Evolutionary conservation across 1,140 invertebrate species (phyloP), one percentile per base, ranked within the genome.

Genomic region (Aphis gossypii): DNA sequence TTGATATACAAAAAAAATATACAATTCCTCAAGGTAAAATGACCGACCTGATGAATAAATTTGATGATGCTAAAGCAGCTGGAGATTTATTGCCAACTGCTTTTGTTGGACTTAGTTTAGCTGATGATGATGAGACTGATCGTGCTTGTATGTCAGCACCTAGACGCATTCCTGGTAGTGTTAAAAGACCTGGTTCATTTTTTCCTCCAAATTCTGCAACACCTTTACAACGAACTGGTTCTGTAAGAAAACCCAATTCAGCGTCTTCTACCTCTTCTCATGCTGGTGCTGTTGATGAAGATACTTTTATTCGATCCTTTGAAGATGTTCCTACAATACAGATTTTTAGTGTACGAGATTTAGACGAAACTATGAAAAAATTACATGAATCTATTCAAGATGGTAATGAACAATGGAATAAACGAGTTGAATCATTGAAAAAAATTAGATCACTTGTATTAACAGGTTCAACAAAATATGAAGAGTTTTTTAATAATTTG

Each of bases 351-450:
- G 95, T 96, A 21, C 96, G 97, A 94, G 98, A 99, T 94, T 95
- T 99, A 41, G 97, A 98, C 94, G 98, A 99, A 94, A 96, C 97
- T 68, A 96, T 99, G 95, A 97, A 96, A 90, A 96, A 97, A 94
- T 97, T 98, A 60, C 96, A 97, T 94, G 96, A 97, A 21, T 96
- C 96, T 9, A 96, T 99, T 60, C 97, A 97, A 30, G 98, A 99
- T 95, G 96, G 97, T 41, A 97, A 96, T 94, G 97, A 97, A 95
- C 98, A 99, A 94, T 99, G 99, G 99, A 98, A 98, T 95, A 98
- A 98, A 95, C 96, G 98, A 94, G 97, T 98, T 54, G 98, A 99
- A 94, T 97, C 97, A 97, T 95, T 99, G 92, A 99, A 98, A 95
- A 97, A 97, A 95, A 95, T 99, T 35, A 96, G 99, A 30, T 97